These are phyloP conservation scores for Drosophila nebulosa DNA, from an alignment of 1,140 invertebrate genomes.

Conservation along the genomic window DNA sequence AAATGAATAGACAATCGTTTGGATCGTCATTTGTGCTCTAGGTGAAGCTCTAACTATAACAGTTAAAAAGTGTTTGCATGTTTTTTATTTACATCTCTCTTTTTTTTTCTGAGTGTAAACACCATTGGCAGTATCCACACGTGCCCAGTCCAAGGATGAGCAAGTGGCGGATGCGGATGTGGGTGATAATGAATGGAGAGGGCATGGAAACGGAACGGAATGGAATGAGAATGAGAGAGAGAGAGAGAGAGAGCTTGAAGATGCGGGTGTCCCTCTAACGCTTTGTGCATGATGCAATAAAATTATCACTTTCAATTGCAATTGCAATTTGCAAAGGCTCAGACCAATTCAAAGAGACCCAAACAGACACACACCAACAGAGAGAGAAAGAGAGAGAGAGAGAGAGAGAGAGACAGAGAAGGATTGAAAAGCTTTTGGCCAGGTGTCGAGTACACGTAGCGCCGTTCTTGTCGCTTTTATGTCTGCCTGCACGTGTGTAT, in stretches of 20 bases:
- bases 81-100: background rate
- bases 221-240: background rate
- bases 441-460: constrained; percentile 65
- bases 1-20: no score
- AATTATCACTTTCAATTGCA: constrained; percentile 77
- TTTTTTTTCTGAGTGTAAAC: background rate
- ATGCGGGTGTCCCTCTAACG: constrained; percentile 2
- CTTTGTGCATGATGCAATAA: constrained; percentile 53
- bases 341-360: background rate
- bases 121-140: constrained; percentile 1
- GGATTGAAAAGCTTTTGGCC: constrained; percentile 13
- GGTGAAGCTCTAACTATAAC: no score
- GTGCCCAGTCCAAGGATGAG: constrained; percentile 4
- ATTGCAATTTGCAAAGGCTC: constrained; percentile 40
- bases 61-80: no score
- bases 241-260: background rate
- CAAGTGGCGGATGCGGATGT: background rate
- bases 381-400: background rate
- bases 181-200: background rate
- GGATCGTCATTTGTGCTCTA: no score
- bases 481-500: constrained; percentile 32
- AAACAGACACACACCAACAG: constrained; percentile 30
- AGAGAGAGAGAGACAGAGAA: background rate
- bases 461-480: constrained; percentile 36
- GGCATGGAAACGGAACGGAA: background rate